Evolutionary conservation across 1,140 invertebrate genomes (phyloP).

Genomic region (Hermatobates lingyangjiaoensis): DNA sequence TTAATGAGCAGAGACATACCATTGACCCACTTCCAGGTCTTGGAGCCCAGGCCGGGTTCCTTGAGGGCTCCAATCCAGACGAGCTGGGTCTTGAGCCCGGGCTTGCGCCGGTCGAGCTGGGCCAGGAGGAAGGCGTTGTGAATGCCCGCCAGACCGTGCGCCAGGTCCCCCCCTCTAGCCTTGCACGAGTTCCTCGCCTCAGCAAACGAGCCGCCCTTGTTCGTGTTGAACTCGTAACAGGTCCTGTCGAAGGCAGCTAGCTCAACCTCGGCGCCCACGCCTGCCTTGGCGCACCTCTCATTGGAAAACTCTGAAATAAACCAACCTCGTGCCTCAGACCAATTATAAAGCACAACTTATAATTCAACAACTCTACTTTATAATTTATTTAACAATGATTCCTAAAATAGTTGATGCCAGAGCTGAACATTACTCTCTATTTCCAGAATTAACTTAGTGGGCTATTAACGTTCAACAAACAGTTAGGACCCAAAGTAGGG

Average conservation of each 20-base stretch:
- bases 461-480: too few relatives aligned
- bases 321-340: too few relatives aligned
- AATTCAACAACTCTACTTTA: too few relatives aligned
- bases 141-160: slow-evolving; percentile 40
- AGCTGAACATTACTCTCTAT: too few relatives aligned
- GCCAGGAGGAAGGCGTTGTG: slow-evolving; percentile 43
- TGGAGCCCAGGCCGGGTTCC: slow-evolving; percentile 57
- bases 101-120: slow-evolving; percentile 60
- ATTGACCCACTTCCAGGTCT: slow-evolving; percentile 79
- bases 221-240: slow-evolving; percentile 73
- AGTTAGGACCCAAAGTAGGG: too few relatives aligned
- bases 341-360: too few relatives aligned
- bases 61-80: slow-evolving; percentile 83
- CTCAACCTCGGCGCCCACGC: slow-evolving; percentile 49
- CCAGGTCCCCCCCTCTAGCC: slow-evolving; percentile 51
- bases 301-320: slow-evolving; percentile 50
- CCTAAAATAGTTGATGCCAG: too few relatives aligned
- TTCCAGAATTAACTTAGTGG: too few relatives aligned
- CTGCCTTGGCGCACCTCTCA: slow-evolving; percentile 48
- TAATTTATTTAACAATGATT: too few relatives aligned
- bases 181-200: slow-evolving; percentile 55
- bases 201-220: slow-evolving; percentile 58
- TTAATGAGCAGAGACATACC: slow-evolving; percentile 33
- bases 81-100: slow-evolving; percentile 58
- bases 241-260: slow-evolving; percentile 61